A percentile compares a stretch with the other conserved stretches of the same genome.
phyloP scores from a whole-genome alignment of 2,888 invertebrate genomes.

The Callyntrura guangdongensis region DNA sequence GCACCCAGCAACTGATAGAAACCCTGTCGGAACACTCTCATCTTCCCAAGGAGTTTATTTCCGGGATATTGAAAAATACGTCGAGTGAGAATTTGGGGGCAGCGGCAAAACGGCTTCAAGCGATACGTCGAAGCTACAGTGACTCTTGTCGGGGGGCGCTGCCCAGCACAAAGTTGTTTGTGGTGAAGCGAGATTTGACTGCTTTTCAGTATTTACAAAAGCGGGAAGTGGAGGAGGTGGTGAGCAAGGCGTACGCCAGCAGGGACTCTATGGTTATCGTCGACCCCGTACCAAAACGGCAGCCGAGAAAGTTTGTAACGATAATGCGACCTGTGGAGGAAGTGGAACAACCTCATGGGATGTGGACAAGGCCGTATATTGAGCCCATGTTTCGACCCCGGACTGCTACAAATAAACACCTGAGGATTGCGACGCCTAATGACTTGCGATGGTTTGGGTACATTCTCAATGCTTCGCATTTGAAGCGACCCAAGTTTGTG shows the following conservation, averaged over 20 bases:
- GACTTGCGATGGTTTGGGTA: conserved; percentile 83
- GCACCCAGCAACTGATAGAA: conserved; percentile 58
- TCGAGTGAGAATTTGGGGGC: conserved; percentile 72
- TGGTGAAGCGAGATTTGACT: conserved; percentile 80
- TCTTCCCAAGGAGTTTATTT: conserved; percentile 57
- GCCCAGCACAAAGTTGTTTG: conserved; percentile 81
- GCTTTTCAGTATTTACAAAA: conserved; percentile 80
- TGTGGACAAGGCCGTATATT: conserved; percentile 81
- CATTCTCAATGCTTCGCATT: conserved; percentile 75
- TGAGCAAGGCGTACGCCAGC: conserved; percentile 72
- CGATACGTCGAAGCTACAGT: conserved; percentile 41
- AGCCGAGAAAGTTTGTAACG: conserved; percentile 78
- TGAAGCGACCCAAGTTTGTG: conserved; percentile 74
- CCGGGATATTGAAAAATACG: conserved; percentile 76
- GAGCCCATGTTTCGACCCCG: conserved; percentile 82
- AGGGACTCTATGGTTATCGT: conserved; percentile 75
- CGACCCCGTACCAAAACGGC: conserved; percentile 75
- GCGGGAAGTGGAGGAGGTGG: conserved; percentile 66
- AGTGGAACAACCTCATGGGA: conserved; percentile 78
- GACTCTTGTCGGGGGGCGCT: conserved; percentile 49
- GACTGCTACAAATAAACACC: conserved; percentile 77
- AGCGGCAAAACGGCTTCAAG: conserved; percentile 61
- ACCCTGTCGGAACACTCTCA: conserved; percentile 66
- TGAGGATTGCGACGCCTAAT: conserved; percentile 74
- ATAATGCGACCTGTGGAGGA: conserved; percentile 80